Evolutionary conservation across 1,140 invertebrate genomes (phyloP).

Genomic region (Ostrea denselamellosa): DNA sequence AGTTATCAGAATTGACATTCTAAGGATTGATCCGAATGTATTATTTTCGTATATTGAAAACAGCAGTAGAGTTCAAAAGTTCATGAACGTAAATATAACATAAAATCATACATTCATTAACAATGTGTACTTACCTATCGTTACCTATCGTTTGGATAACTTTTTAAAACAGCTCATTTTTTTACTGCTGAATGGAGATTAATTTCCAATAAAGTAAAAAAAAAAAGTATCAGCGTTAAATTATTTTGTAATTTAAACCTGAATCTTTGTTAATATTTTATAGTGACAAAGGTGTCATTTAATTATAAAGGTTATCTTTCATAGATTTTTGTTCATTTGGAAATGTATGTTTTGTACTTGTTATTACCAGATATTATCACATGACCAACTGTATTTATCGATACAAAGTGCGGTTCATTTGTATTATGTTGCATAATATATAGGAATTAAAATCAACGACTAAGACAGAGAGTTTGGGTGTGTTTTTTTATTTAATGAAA

Average conservation of each 20-base stretch:
- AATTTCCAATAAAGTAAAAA: not conserved
- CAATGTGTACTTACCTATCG: not conserved
- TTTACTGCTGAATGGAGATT: slow-evolving; percentile 19
- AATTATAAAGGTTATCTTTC: not conserved
- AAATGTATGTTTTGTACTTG: slow-evolving; percentile 36
- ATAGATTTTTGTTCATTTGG: slow-evolving; percentile 21
- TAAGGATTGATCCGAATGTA: too few species aligned
- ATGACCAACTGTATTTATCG: slow-evolving; percentile 33
- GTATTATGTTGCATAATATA: slow-evolving; percentile 40
- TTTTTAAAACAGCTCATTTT: not conserved
- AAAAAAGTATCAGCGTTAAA: not conserved
- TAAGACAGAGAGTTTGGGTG: not conserved
- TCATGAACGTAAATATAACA: not conserved
- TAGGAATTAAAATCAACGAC: slow-evolving; percentile 39
- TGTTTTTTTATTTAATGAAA: not conserved
- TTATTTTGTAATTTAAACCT: slow-evolving; percentile 15
- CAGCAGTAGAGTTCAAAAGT: too few species aligned
- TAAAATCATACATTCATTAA: not conserved
- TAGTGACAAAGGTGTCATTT: not conserved
- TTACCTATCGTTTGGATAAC: not conserved
- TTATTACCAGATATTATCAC: slow-evolving; percentile 21
- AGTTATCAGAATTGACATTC: too few species aligned
- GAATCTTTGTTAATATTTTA: slow-evolving; percentile 10
- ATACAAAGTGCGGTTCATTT: slow-evolving; percentile 32
- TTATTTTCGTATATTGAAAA: too few species aligned